Conservation (phyloP, 2,113 vertebrate genomes). For the Laticauda laticaudata region DNA sequence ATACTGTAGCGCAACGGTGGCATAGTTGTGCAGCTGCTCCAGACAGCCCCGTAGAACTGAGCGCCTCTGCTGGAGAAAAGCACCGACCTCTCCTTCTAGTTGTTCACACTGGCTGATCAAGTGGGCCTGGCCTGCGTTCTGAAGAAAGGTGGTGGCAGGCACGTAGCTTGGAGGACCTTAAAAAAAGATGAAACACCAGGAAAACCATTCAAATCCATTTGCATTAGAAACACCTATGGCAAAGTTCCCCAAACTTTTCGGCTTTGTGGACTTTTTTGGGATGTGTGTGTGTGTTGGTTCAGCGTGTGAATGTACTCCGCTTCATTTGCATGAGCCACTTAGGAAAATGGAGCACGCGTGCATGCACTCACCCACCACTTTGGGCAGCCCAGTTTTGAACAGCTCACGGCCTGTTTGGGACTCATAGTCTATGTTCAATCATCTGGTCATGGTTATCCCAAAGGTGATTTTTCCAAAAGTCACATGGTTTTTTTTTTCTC, state of each 20-base stretch:
- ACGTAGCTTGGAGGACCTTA: conserved; percentile 97
- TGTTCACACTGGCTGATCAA: conserved; percentile 95
- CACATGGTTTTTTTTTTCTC: too few species aligned
- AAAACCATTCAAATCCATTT: neutral
- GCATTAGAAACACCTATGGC: neutral
- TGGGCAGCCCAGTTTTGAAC: too few species aligned
- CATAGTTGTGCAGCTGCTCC: conserved; percentile 95
- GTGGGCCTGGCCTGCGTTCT: conserved; percentile 95
- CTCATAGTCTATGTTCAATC: too few species aligned
- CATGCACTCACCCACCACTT: too few species aligned
- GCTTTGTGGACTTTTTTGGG: neutral
- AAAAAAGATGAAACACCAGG: conserved; percentile 22
- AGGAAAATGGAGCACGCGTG: too few species aligned
- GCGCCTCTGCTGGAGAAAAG: conserved; percentile 90
- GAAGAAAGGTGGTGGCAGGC: conserved; percentile 93
- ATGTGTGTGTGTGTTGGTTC: too few species aligned
- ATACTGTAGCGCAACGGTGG: conserved; percentile 94
- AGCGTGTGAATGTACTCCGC: too few species aligned
- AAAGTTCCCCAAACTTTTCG: neutral
- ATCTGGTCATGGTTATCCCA: too few species aligned
- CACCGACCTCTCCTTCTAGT: conserved; percentile 87
- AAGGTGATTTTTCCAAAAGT: too few species aligned
- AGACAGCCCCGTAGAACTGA: conserved; percentile 86
- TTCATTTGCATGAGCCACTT: too few species aligned
- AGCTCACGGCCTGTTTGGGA: too few species aligned